phyloP scores from a whole-genome alignment of 2,113 vertebrate species.

The Procavia capensis region DNA sequence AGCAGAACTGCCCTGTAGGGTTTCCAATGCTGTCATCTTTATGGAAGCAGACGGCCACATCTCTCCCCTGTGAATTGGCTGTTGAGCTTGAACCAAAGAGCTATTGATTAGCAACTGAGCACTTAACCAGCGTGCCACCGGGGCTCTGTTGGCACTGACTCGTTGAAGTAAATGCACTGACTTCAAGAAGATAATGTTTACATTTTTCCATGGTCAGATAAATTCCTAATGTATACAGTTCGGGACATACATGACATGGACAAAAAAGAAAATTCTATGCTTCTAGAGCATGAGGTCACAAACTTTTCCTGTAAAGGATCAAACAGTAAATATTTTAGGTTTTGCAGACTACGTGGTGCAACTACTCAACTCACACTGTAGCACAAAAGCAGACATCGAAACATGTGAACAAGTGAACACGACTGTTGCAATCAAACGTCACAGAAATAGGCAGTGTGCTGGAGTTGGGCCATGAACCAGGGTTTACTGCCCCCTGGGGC shows the following conservation, averaged over 20 bases:
- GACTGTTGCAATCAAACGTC: not conserved
- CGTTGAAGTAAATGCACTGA: not conserved
- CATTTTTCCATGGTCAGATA: not conserved
- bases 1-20: no score
- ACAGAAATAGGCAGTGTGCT: not conserved
- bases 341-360: not conserved
- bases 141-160: no score
- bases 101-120: no score
- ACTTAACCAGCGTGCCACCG: no score
- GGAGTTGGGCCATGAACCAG: not conserved
- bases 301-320: not conserved
- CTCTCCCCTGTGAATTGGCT: no score
- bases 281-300: not conserved
- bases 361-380: not conserved
- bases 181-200: not conserved
- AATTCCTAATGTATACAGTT: not conserved
- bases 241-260: not conserved
- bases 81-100: no score
- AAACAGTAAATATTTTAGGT: not conserved
- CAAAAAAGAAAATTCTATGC: not conserved
- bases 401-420: not conserved
- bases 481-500: not conserved
- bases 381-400: not conserved
- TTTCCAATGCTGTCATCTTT: no score
- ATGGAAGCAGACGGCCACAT: no score